phyloP scores from a whole-genome alignment of 2,797 vertebrate species.

The Diplodus puntazzo region DNA sequence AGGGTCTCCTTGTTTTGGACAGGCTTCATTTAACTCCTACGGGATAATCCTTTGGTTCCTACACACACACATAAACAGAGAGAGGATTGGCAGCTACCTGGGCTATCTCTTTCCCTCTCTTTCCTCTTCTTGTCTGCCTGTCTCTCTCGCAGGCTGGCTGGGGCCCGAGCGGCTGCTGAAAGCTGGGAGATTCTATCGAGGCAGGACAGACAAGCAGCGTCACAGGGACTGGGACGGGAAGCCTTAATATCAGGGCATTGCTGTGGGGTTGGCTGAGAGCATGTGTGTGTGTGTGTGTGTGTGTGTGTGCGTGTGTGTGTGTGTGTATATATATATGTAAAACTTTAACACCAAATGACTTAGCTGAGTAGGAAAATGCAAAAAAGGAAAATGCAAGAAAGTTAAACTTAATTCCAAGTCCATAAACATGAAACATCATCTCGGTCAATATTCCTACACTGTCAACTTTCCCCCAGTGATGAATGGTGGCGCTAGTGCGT shows the following conservation, averaged over 20 bases:
- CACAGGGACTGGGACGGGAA: conserved; percentile 51
- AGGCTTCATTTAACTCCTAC: conserved; percentile 86
- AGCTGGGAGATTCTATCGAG: conserved; percentile 76
- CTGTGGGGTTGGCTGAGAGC: background rate
- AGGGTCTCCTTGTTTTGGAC: conserved; percentile 78
- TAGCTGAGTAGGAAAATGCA: background rate
- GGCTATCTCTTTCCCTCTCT: conserved; percentile 78
- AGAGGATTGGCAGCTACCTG: conserved; percentile 75
- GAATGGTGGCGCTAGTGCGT: conserved; percentile 78
- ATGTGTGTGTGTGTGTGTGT: background rate
- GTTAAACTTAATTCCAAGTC: background rate
- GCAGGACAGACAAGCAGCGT: conserved; percentile 60
- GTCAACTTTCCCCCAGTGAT: conserved; percentile 54
- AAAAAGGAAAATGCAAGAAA: background rate
- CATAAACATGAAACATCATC: conserved; percentile 18
- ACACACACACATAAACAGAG: conserved; percentile 46
- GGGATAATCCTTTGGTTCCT: conserved; percentile 83
- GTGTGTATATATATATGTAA: background rate
- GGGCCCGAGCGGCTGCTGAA: conserved; percentile 80
- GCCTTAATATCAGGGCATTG: conserved; percentile 35
- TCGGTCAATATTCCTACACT: conserved; percentile 38
- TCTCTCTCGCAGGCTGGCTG: conserved; percentile 57
- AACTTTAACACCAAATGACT: background rate
- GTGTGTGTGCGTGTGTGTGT: background rate
- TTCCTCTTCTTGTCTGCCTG: conserved; percentile 70